phyloP scores from a whole-genome alignment of 2,888 invertebrate genomes.

The Drosophila diplacantha region DNA sequence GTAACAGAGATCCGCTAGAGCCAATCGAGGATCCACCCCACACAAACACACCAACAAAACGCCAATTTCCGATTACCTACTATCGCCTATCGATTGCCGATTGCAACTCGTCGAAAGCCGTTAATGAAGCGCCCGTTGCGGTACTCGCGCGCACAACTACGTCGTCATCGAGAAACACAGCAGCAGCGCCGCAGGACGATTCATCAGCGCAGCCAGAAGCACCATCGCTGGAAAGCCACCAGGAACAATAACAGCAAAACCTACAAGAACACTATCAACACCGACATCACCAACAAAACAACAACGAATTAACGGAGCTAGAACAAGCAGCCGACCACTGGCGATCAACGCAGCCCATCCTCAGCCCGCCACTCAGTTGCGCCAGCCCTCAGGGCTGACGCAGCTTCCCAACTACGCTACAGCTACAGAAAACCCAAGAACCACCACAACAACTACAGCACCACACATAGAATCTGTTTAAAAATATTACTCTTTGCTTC shows the following conservation, averaged over 20 bases:
- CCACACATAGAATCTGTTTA: constrained; percentile 36
- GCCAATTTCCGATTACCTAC: constrained; percentile 14
- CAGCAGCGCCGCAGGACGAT: constrained; percentile 29
- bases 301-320: constrained; percentile 70
- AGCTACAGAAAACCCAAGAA: constrained; percentile 42
- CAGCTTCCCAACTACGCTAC: constrained; percentile 50
- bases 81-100: constrained; percentile 6
- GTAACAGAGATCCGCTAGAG: constrained; percentile 38
- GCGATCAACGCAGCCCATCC: constrained; percentile 70
- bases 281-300: constrained; percentile 18
- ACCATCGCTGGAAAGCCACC: constrained; percentile 61
- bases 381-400: constrained; percentile 64
- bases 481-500: constrained; percentile 46
- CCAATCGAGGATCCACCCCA: constrained; percentile 19
- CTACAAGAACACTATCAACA: constrained; percentile 15
- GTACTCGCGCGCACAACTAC: constrained; percentile 60
- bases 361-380: constrained; percentile 71
- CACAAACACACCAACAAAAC: constrained; percentile 33
- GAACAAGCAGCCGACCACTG: constrained; percentile 64
- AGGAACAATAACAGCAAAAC: constrained; percentile 20
- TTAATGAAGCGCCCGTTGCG: constrained; percentile 71
- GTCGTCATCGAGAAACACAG: constrained; percentile 45
- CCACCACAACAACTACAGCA: constrained; percentile 46
- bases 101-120: constrained; percentile 20
- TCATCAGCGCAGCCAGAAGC: constrained; percentile 57